Percentiles rank a stretch among this genome's conserved stretches.
phyloP scores from a whole-genome alignment of 2,888 invertebrate genomes.

The Eupithecia centaureata region DNA sequence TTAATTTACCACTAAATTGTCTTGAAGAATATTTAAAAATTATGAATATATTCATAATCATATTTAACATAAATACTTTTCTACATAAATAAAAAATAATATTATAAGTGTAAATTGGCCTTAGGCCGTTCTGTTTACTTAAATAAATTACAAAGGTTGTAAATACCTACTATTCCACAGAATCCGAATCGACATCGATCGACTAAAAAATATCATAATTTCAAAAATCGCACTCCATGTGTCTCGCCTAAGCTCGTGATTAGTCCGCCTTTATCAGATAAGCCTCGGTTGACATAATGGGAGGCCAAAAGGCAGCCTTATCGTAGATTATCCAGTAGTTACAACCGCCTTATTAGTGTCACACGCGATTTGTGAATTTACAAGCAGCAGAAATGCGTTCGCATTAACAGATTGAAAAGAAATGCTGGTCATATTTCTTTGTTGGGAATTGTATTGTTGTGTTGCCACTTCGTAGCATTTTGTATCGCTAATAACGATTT shows the following conservation, averaged over 20 bases:
- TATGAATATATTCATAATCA: too few species aligned
- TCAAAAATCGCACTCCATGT: slow-evolving; percentile 11
- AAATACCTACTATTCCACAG: too few species aligned
- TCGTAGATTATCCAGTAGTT: slow-evolving; percentile 26
- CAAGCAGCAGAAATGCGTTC: slow-evolving; percentile 44
- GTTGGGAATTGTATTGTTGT: slow-evolving; percentile 26
- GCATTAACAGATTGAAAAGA: slow-evolving; percentile 39
- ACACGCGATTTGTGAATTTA: slow-evolving; percentile 50
- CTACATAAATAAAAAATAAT: too few species aligned
- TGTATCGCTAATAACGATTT: slow-evolving; percentile 35
- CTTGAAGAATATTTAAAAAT: too few species aligned
- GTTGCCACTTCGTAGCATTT: slow-evolving; percentile 20
- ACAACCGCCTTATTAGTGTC: slow-evolving; percentile 30
- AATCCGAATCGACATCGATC: too few species aligned
- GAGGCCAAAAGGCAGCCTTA: slow-evolving; percentile 39
- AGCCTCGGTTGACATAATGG: slow-evolving; percentile 47
- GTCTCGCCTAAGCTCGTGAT: slow-evolving; percentile 35
- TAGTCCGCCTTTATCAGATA: slow-evolving; percentile 41
- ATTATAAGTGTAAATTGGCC: too few species aligned
- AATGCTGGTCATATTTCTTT: slow-evolving; percentile 39
- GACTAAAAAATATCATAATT: neutral
- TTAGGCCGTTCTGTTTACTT: too few species aligned
- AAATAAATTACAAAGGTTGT: too few species aligned
- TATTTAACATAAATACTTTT: too few species aligned
- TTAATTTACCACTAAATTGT: too few species aligned